Percentiles rank a stretch among this genome's conserved stretches.
Conservation (phyloP, 1,140 invertebrate genomes). For the Octopus sinensis region DNA sequence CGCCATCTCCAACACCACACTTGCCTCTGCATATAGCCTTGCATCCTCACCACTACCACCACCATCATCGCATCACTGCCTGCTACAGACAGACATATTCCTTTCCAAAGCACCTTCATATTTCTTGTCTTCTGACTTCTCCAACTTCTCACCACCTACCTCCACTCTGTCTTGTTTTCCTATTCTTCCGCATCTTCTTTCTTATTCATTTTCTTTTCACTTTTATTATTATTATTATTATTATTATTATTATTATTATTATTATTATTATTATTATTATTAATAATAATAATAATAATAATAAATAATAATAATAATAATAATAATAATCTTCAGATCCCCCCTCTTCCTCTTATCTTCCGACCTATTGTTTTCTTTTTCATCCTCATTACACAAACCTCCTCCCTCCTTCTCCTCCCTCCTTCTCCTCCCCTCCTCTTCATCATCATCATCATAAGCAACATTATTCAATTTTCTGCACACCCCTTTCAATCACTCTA, state of each 20-base stretch:
- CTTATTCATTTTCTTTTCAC: neutral
- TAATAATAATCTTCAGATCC: no score
- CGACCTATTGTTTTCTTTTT: neutral
- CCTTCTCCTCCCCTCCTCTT: neutral
- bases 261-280: neutral
- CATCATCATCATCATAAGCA: neutral
- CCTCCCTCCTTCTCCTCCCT: neutral
- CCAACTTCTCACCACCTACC: no score
- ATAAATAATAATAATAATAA: neutral
- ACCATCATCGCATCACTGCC: no score
- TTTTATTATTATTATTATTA: constrained; percentile 1
- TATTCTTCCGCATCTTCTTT: neutral
- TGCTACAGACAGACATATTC: no score
- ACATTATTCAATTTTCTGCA: neutral
- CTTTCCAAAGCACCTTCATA: no score
- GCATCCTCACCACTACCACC: no score
- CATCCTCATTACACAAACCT: neutral
- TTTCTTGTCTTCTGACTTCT: no score
- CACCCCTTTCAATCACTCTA: neutral
- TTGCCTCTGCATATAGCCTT: no score
- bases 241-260: neutral
- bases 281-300: neutral
- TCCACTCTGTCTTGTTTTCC: neutral
- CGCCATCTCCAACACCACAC: neutral
- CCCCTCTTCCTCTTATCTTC: neutral